phyloP scores from a whole-genome alignment of 2,888 invertebrate genomes.

The Cecidostiba fungosa region DNA sequence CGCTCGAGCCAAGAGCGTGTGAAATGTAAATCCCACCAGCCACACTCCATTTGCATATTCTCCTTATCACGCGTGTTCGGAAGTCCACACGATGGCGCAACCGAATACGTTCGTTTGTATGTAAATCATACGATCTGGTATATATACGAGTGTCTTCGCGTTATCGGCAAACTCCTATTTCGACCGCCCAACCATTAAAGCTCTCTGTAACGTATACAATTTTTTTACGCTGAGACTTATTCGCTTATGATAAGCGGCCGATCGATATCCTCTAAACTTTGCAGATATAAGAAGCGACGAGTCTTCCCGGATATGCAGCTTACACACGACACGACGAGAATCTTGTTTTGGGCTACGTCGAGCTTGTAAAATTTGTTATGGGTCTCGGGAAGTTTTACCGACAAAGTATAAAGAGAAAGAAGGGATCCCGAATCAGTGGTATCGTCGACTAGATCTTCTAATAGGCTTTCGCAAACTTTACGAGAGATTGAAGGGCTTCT shows the following conservation, averaged over 20 bases:
- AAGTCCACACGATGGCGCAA: background rate
- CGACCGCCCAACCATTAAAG: background rate
- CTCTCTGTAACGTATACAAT: background rate
- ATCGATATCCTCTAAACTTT: background rate
- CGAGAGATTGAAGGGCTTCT: background rate
- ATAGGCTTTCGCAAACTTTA: conserved; percentile 28
- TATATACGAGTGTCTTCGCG: background rate
- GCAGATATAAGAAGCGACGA: background rate
- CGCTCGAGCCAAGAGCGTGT: background rate
- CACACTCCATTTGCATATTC: conserved; percentile 31
- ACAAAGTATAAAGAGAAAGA: background rate
- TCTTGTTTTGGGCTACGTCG: background rate
- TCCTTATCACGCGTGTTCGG: conserved; percentile 22
- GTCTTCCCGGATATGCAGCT: background rate
- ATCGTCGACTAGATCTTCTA: conserved; percentile 21
- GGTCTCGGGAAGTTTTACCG: background rate
- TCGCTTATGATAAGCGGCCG: background rate
- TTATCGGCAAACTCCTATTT: conserved; percentile 2
- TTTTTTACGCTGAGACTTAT: conserved; percentile 11
- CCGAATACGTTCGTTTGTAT: conserved; percentile 35
- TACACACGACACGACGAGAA: too few relatives aligned
- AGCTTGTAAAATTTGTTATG: conserved; percentile 3
- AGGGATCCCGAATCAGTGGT: background rate
- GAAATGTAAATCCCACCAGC: conserved; percentile 12
- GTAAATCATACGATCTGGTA: conserved; percentile 38